Evolutionary conservation across 2,113 vertebrate species (phyloP), one percentile per base, ranked within the genome.

Genomic region (Tychaedon coryphoeus): DNA sequence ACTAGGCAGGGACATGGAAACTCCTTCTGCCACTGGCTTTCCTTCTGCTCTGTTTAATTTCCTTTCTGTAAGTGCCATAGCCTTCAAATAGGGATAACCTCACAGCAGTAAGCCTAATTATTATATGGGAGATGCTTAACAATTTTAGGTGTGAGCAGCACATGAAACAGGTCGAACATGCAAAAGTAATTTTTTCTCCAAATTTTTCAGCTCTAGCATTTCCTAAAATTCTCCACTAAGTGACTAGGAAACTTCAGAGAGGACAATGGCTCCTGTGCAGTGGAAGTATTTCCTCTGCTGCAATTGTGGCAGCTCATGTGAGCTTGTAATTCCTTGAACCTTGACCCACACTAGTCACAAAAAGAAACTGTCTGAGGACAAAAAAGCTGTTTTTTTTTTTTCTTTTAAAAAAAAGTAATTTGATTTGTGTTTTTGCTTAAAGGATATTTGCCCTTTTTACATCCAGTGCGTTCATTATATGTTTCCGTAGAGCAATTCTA

Each of bases 371-470:
- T 85, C 36, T 67, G 40, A 92, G n/a, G 56, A 61, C 0, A 1
- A 64, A 81, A 82, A 70, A 20, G 5, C 10, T 77, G 23, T 0
- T 3, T 20, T 47, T 20, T 18, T 20, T 15, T 3, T 20, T 47
- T 20, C 15, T 20, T 15, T 26, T 5, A 3, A 28, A 53, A 36
- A 53, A 78, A 71, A 45, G 42, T 25, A 47, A 80, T 74, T 76
- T 18, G 3, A 60, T 51, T 79, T 23, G 15, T 89, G 16, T 15
- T 86, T 91, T 79, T 86, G 42, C 93, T 90, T 90, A 83, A 90
- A 83, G 58, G 71, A 83, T 40, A 3, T 96, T 95, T 97, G 88
- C 75, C 94, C 92, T 93, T 96, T 96, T 82, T 92, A 56, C 20
- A 72, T 93, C 79, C 82, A 92, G n/a, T 1, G 3, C 43, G 47